Conservation (phyloP, 2,113 vertebrate species). For the Rhinogobius similis region DNA sequence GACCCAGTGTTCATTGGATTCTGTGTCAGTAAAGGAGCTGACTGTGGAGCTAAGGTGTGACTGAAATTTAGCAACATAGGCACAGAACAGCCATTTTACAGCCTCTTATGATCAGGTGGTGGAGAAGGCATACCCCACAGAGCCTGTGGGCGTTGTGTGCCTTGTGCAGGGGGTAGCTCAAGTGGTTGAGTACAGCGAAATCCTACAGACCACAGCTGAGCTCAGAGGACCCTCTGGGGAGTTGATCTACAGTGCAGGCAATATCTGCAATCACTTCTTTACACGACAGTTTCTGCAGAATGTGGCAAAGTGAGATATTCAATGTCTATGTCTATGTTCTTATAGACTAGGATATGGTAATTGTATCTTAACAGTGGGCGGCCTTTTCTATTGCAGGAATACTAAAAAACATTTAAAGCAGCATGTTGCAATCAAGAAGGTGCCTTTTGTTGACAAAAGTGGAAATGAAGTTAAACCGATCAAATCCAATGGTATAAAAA, state of each 20-base stretch:
- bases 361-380: not conserved
- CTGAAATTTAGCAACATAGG: not conserved
- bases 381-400: slow-evolving; percentile 67
- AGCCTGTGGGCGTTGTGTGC: slow-evolving; percentile 93
- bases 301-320: slow-evolving; percentile 80
- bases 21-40: slow-evolving; percentile 86
- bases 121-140: slow-evolving; percentile 83
- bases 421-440: slow-evolving; percentile 92
- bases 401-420: slow-evolving; percentile 80
- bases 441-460: slow-evolving; percentile 84
- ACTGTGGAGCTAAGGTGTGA: slow-evolving; percentile 92
- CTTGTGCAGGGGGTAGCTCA: slow-evolving; percentile 82
- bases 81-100: not conserved
- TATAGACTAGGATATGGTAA: no score
- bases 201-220: slow-evolving; percentile 75
- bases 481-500: slow-evolving; percentile 91
- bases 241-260: slow-evolving; percentile 85
- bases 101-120: slow-evolving; percentile 82
- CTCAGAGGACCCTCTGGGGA: slow-evolving; percentile 68
- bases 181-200: slow-evolving; percentile 96
- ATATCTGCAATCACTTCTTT: slow-evolving; percentile 97
- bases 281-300: slow-evolving; percentile 83
- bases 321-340: not conserved
- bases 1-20: slow-evolving; percentile 94
- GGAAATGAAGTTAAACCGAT: slow-evolving; percentile 86